Conservation (phyloP, 2,888 invertebrate genomes). For the Deroplatys truncata region DNA sequence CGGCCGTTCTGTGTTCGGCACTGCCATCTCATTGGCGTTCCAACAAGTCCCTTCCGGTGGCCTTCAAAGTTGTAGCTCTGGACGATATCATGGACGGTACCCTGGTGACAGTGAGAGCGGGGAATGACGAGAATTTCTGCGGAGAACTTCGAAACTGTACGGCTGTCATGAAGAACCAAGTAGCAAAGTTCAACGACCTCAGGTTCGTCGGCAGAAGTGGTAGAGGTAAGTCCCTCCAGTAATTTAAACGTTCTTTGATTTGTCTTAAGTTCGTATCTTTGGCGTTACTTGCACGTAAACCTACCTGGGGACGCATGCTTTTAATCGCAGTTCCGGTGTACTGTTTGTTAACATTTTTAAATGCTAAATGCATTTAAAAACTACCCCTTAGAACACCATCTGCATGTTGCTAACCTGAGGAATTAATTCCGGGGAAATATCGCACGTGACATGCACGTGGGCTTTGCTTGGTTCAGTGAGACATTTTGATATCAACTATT, state of each 20-base stretch:
- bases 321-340: too few relatives aligned
- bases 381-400: too few relatives aligned
- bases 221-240: conserved; percentile 60
- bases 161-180: conserved; percentile 94
- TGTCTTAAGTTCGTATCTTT: not conserved
- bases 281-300: too few relatives aligned
- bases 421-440: not conserved
- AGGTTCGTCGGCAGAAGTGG: conserved; percentile 97
- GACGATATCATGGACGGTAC: conserved; percentile 95
- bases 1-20: conserved; percentile 89
- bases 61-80: conserved; percentile 92
- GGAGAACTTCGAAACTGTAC: conserved; percentile 91
- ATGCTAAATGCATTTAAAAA: too few relatives aligned
- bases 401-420: not conserved
- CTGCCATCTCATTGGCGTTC: conserved; percentile 95
- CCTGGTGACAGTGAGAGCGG: conserved; percentile 87
- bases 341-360: too few relatives aligned
- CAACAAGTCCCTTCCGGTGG: conserved; percentile 93
- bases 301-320: too few relatives aligned
- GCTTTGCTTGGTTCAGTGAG: not conserved
- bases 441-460: not conserved
- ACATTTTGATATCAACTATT: too few relatives aligned
- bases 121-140: conserved; percentile 97
- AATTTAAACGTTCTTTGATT: not conserved
- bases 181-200: conserved; percentile 97